Evolutionary conservation across 2,888 invertebrate species (phyloP), one percentile per base, ranked within the genome.

Genomic region (Spodoptera picta): DNA sequence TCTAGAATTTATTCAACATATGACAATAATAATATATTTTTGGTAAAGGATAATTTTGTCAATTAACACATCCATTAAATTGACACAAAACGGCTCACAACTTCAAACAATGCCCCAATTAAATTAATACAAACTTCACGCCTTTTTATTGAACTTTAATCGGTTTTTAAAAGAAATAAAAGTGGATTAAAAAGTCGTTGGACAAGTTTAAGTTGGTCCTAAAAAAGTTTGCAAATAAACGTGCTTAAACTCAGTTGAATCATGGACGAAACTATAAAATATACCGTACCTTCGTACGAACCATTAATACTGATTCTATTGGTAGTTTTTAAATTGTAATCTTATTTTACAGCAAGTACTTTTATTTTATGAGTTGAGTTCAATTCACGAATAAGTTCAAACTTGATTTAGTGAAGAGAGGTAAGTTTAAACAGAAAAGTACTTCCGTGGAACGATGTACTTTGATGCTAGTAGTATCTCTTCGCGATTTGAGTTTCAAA

Each of bases 101-200:
- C 55, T 60, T 45, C 11, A 47, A n/a, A 73, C 27, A 50, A 66
- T 42, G 24, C 61, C 31, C 53, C 65, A 63, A 73, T 69, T 50
- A 68, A 54, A 51, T 49, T 48, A 65, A 57, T 64, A 54, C 36
- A 51, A 64, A 60, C 53, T 60, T 56, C n/a, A 55, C 49, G 59
- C 44, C 52, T 58, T 42, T 72, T 76, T 65, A 74, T 69, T 63
- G 69, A 74, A 79, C 75, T 79, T 77, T 56, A 77, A 81, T 77
- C 75, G 71, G 70, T 70, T 68, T 68, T 59, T 60, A 75, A 70
- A 66, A 79, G 74, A 73, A 77, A 83, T 82, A 77, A 80, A 82
- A 83, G 79, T 62, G 67, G 75, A 82, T 83, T 82, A 83, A 82
- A 81, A 82, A 82, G 74, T 78, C 82, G 72, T 80, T 81, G 11